Percentiles rank a stretch among this genome's conserved stretches.
Evolutionary conservation across 2,113 vertebrate genomes (phyloP).

Genomic region (Nothocercus julius): DNA sequence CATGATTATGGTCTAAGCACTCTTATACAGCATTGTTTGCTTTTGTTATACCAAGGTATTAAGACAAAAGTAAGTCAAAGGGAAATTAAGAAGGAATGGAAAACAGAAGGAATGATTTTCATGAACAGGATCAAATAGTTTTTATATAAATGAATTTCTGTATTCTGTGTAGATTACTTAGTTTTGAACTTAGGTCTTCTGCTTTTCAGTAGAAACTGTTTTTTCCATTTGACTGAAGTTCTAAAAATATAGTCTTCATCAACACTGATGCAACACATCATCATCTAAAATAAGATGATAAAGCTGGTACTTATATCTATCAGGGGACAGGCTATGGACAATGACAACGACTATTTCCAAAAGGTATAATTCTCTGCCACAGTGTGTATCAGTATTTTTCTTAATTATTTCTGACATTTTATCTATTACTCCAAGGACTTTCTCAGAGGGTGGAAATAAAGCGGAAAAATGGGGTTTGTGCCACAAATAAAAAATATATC

Average conservation of each 20-base stretch:
- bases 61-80: not conserved
- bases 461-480: conserved; percentile 70
- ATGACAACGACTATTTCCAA: conserved; percentile 68
- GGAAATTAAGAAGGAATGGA: not conserved
- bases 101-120: not conserved
- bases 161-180: not conserved
- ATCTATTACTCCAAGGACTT: conserved; percentile 76
- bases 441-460: conserved; percentile 73
- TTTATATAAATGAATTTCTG: not conserved
- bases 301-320: conserved; percentile 74
- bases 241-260: conserved; percentile 57
- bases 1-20: not conserved
- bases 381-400: conserved; percentile 78
- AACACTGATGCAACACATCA: conserved; percentile 73
- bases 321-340: conserved; percentile 69
- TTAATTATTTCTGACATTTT: conserved; percentile 86
- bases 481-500: conserved; percentile 77
- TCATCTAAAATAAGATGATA: conserved; percentile 73
- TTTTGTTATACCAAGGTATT: not conserved
- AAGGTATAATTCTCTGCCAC: conserved; percentile 76
- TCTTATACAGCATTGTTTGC: not conserved
- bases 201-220: conserved; percentile 33
- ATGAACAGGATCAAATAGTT: not conserved
- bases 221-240: conserved; percentile 24
- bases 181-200: conserved; percentile 19